Evolutionary conservation across 2,888 invertebrate genomes (phyloP).

Genomic region (Andrena bicolor): DNA sequence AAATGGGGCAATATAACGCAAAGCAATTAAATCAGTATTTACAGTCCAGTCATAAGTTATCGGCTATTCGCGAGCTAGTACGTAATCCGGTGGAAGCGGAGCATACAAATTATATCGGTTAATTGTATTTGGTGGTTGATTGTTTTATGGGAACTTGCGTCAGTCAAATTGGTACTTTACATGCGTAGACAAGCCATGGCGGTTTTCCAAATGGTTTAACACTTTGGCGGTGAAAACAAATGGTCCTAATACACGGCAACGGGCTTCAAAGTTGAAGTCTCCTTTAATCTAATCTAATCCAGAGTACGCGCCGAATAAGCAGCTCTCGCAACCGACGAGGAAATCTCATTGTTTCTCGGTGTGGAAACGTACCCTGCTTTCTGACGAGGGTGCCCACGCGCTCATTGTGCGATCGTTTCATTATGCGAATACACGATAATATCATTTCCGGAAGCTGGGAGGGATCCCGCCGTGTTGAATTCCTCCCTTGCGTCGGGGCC

Average conservation of each 20-base stretch:
- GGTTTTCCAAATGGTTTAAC: not conserved
- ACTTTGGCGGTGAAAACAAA: not conserved
- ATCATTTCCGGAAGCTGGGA: conserved; percentile 64
- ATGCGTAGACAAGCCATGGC: not conserved
- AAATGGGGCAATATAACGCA: not conserved
- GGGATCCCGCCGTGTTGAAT: conserved; percentile 32
- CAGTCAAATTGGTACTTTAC: not conserved
- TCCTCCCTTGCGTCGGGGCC: not conserved
- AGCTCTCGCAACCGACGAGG: conserved; percentile 45
- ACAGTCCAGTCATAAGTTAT: not conserved
- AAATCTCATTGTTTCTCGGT: conserved; percentile 57
- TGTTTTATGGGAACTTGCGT: not conserved
- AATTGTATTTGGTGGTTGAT: not conserved
- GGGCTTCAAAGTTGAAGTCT: not conserved
- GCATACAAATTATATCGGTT: not conserved
- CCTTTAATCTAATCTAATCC: conserved; percentile 39
- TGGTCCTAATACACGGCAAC: not conserved
- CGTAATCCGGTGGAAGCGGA: not conserved
- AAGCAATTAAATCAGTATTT: not conserved
- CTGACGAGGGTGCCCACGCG: conserved; percentile 59
- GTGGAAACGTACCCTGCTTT: conserved; percentile 57
- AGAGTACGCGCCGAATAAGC: conserved; percentile 30
- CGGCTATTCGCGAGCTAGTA: not conserved
- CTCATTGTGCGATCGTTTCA: conserved; percentile 58
- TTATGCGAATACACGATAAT: conserved; percentile 63